Conservation (phyloP, 2,797 vertebrate species). For the Holocentrus rufus region DNA sequence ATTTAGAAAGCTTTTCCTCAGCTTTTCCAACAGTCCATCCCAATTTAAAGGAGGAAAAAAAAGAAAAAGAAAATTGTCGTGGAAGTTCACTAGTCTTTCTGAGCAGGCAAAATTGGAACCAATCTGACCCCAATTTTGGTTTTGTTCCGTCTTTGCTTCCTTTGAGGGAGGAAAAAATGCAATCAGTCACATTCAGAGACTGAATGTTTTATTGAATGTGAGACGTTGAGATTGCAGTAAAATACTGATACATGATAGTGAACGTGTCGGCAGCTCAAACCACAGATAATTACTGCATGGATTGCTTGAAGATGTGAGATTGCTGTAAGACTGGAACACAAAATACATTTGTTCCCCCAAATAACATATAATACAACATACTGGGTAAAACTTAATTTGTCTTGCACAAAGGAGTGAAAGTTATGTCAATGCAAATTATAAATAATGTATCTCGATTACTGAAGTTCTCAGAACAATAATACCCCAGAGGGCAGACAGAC, state of each 20-base stretch:
- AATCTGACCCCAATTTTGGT: constrained; percentile 63
- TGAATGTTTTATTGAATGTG: constrained; percentile 59
- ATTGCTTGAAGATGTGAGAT: not conserved
- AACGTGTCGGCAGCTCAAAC: constrained; percentile 16
- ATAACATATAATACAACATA: not conserved
- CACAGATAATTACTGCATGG: not conserved
- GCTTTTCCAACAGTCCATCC: constrained; percentile 40
- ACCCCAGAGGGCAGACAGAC: too few species aligned
- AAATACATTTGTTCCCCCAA: not conserved
- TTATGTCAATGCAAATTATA: not conserved
- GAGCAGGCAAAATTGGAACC: constrained; percentile 39
- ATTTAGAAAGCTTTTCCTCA: constrained; percentile 60
- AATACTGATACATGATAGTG: constrained; percentile 42
- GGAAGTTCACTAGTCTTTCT: constrained; percentile 54
- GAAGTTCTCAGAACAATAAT: too few species aligned
- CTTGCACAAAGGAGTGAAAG: constrained; percentile 8
- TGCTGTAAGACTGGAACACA: constrained; percentile 9
- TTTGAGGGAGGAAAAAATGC: constrained; percentile 25
- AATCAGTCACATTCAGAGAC: constrained; percentile 32
- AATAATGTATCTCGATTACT: not conserved
- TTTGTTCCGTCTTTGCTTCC: constrained; percentile 45
- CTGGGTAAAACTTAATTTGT: constrained; percentile 27
- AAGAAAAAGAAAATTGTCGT: constrained; percentile 47
- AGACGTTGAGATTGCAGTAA: constrained; percentile 28
- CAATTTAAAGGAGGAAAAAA: constrained; percentile 57